Conservation (phyloP, 1,140 invertebrate genomes). For the Vollenhovia emeryi region DNA sequence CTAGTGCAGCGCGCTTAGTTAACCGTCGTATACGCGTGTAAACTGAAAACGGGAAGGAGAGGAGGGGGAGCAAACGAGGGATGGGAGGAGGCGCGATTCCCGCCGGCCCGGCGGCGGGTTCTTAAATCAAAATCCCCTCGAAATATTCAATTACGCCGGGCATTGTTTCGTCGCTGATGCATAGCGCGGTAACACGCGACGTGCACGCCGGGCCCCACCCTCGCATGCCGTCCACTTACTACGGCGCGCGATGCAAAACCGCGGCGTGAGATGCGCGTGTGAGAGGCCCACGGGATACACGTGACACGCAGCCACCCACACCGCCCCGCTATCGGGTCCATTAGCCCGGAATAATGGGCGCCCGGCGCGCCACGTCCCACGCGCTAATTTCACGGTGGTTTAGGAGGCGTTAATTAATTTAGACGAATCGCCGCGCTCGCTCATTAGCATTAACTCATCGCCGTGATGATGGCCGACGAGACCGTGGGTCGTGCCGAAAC, state of each 20-base stretch:
- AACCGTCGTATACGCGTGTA: conserved; percentile 29
- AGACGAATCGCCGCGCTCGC: conserved; percentile 41
- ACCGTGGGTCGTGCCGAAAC: conserved; percentile 26
- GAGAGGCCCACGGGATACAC: neutral
- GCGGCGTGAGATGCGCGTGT: conserved; percentile 14
- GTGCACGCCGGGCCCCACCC: conserved; percentile 35
- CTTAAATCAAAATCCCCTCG: conserved; percentile 56
- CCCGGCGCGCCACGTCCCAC: conserved; percentile 39
- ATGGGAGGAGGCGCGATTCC: neutral
- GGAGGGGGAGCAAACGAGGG: neutral
- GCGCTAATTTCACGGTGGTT: conserved; percentile 56
- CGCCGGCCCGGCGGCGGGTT: conserved; percentile 31
- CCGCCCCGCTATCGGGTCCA: conserved; percentile 32
- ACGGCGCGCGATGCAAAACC: conserved; percentile 13
- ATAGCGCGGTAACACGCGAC: conserved; percentile 56
- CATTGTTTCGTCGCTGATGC: conserved; percentile 59
- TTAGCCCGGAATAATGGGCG: conserved; percentile 46
- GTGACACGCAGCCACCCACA: conserved; percentile 15
- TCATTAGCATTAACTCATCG: conserved; percentile 59
- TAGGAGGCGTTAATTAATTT: conserved; percentile 60
- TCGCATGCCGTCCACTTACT: conserved; percentile 46
- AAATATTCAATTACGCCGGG: conserved; percentile 61
- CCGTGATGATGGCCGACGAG: conserved; percentile 28
- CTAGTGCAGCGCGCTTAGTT: conserved; percentile 8
- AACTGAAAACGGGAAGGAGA: conserved; percentile 30